Base-by-base conservation (phyloP, 2,888 invertebrate species). In the Drosophila prolongata region DNA sequence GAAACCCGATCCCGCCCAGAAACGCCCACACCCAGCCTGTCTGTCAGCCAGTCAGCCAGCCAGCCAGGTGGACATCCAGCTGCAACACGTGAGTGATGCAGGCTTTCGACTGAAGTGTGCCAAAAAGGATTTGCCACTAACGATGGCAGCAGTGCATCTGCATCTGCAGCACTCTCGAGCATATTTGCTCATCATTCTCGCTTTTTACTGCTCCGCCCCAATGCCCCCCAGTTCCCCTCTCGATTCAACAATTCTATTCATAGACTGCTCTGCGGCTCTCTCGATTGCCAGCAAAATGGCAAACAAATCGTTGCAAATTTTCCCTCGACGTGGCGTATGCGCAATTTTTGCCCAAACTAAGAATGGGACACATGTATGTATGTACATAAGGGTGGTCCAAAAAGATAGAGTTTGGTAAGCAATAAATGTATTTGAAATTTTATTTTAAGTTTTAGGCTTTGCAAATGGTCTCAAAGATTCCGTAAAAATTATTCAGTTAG, bases 281-380 rank as follows among this genome's bases (percentile, higher is more conserved):
- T 57, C 60, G 44, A 71, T 64, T 67, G 75, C 43, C 70, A 60
- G 53, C 49, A 43, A 55, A 72, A 74, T 74, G 72, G 75, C 74
- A 68, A 73, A 67, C 75, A 73, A 72, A 72, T 72, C 66, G 74
- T 58, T 46, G 65, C 75, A 70, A 75, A 72, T 71, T 61, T 64
- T 80, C 59, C 52, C 46, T 10, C 46, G 54, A 61, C 81, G 60
- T 75, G 74, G 76, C 85, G 78, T 78, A 74, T 74, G 87, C 84
- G 78, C 86, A 81, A 75, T 62, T 73, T 86, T 76, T 68, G 55
- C 38, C 55, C 46, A 62, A 62, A 62, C 44, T 34, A 42, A 42
- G 42, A 30, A 57, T 13, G 14, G 14, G 55, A 19, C 34, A 35
- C 13, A 47, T 14, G 6, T 6, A 14, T 34, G 16, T 4, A 11